Evolutionary conservation across 1,140 invertebrate species (phyloP).

Genomic region (Drosophila sproati): DNA sequence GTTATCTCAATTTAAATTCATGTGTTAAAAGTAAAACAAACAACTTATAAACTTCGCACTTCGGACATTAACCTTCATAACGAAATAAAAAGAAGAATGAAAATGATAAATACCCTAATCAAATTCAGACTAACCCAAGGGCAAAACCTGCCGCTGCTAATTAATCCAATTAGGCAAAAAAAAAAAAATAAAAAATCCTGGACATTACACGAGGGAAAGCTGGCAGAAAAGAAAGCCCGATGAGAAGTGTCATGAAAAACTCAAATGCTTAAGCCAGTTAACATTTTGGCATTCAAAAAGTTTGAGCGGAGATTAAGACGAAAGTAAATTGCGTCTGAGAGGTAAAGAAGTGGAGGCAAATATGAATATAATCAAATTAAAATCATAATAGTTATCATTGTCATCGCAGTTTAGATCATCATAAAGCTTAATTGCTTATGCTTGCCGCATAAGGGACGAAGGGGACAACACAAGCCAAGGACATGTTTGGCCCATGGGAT

Average conservation of each 20-base stretch:
- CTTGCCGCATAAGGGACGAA: background rate
- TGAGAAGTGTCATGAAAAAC: slow-evolving; percentile 7
- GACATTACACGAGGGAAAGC: background rate
- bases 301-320: background rate
- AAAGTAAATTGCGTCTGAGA: slow-evolving; percentile 10
- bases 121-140: slow-evolving; percentile 35
- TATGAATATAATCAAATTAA: slow-evolving; percentile 25
- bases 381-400: slow-evolving; percentile 19
- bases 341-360: background rate
- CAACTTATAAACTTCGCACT: no score
- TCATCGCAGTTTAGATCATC: slow-evolving; percentile 55
- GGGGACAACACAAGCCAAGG: slow-evolving; percentile 20
- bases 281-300: slow-evolving; percentile 33
- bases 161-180: slow-evolving; percentile 47
- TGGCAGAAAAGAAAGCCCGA: slow-evolving; percentile 1
- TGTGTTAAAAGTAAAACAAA: no score
- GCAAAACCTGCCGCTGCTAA: slow-evolving; percentile 37
- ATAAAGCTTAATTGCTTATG: slow-evolving; percentile 61
- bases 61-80: background rate
- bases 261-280: slow-evolving; percentile 48
- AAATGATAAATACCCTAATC: slow-evolving; percentile 15
- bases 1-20: no score
- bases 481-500: slow-evolving; percentile 62
- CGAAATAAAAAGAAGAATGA: slow-evolving; percentile 2
- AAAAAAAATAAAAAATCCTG: slow-evolving; percentile 18